These are phyloP conservation scores for Isoperla grammatica DNA, from an alignment of 2,888 invertebrate genomes.

Conservation along the genomic window DNA sequence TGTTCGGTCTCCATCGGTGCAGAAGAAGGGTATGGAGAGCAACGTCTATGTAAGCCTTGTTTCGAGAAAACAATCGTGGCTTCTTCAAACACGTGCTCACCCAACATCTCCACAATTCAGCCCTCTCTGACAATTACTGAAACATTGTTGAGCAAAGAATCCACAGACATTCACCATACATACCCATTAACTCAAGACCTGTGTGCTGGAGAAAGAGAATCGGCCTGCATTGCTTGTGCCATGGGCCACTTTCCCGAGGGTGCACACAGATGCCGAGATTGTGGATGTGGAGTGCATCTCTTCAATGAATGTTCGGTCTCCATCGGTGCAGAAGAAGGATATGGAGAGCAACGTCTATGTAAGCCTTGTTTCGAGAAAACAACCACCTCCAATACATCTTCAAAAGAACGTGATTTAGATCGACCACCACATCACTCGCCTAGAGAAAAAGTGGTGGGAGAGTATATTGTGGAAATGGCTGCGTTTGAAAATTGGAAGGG, in stretches of 20 bases:
- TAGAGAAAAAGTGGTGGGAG: no score
- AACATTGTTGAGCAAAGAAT: no score
- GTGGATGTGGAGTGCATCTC: background rate
- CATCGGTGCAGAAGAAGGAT: background rate
- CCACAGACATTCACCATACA: no score
- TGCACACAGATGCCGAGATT: background rate
- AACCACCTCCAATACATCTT: no score
- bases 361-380: background rate
- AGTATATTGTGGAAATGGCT: background rate
- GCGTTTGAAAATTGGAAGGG: conserved; percentile 5
- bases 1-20: background rate
- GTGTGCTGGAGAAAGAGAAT: no score
- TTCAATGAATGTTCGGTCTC: background rate
- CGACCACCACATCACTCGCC: background rate
- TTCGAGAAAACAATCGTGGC: no score
- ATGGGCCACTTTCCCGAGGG: background rate
- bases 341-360: background rate
- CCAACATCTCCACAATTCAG: no score
- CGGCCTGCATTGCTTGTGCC: conserved; percentile 1
- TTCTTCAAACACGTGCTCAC: no score
- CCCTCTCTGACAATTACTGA: no score
- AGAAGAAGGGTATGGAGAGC: conserved; percentile 4
- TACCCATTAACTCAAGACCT: no score
- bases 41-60: background rate
- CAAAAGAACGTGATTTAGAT: background rate